phyloP scores from a whole-genome alignment of 2,113 vertebrate species.

The Lophotis ruficrista region DNA sequence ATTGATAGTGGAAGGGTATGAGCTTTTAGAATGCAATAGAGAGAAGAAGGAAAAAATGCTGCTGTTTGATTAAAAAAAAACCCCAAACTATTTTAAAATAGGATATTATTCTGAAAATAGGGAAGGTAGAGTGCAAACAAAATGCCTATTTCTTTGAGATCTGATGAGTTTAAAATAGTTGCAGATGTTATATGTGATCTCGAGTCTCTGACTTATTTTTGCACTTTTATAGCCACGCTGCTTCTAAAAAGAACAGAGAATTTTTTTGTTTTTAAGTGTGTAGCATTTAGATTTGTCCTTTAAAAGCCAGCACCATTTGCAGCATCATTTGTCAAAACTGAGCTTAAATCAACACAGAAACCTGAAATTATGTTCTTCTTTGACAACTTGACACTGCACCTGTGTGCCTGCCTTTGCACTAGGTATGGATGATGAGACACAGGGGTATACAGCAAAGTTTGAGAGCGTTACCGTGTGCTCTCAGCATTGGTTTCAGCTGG shows the following conservation, averaged over 20 bases:
- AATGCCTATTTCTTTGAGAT: neutral
- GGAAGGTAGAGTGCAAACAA: neutral
- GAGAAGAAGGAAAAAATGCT: neutral
- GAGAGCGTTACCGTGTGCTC: neutral
- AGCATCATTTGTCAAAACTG: neutral
- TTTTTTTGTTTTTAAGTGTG: neutral
- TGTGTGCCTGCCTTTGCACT: neutral
- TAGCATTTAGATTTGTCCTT: neutral
- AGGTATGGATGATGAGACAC: neutral
- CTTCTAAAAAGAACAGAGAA: neutral
- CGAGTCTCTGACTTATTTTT: neutral
- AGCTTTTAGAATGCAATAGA: neutral
- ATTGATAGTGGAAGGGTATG: neutral
- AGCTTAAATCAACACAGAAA: neutral
- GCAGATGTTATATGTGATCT: neutral
- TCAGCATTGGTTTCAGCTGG: neutral
- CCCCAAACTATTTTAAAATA: neutral
- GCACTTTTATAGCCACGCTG: neutral
- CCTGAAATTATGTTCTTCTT: neutral
- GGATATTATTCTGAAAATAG: neutral
- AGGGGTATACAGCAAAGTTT: neutral
- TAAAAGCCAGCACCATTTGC: neutral
- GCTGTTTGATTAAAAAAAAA: neutral
- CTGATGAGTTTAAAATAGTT: neutral
- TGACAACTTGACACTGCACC: neutral